Percentiles rank a stretch among this genome's conserved stretches.
Evolutionary conservation across 2,888 invertebrate genomes (phyloP).

Genomic region (Corbicula japonica): DNA sequence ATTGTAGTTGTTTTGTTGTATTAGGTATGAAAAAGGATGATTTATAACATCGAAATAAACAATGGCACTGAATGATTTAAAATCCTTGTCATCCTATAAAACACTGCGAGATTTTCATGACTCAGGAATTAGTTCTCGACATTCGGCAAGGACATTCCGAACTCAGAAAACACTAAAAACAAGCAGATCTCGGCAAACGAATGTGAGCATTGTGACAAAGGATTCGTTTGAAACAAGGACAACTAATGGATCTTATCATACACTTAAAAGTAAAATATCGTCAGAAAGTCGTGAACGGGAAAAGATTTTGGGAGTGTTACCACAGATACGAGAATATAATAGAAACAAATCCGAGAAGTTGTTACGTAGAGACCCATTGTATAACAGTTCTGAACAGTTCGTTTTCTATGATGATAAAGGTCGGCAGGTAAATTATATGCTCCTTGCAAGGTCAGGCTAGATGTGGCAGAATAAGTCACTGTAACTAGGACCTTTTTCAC

Average conservation of each 20-base stretch:
- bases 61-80: slow-evolving; percentile 3
- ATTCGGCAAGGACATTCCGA: slow-evolving; percentile 17
- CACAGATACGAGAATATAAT: slow-evolving; percentile 46
- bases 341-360: slow-evolving; percentile 12
- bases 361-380: slow-evolving; percentile 22
- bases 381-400: slow-evolving; percentile 43
- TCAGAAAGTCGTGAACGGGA: slow-evolving; percentile 18
- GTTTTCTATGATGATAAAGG: slow-evolving; percentile 45
- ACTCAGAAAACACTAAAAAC: slow-evolving; percentile 28
- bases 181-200: slow-evolving; percentile 19
- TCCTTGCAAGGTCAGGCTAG: too few species aligned
- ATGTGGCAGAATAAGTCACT: too few species aligned
- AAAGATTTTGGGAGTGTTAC: slow-evolving; percentile 43
- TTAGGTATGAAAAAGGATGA: too few species aligned
- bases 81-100: slow-evolving; percentile 5
- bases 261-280: slow-evolving; percentile 20
- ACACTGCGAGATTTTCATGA: slow-evolving; percentile 1
- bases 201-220: slow-evolving; percentile 1
- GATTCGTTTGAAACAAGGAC: slow-evolving; percentile 23
- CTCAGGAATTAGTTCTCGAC: slow-evolving; percentile 27
- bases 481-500: too few species aligned
- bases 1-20: too few species aligned
- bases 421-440: slow-evolving; percentile 22
- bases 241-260: not conserved
- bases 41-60: too few species aligned